Percentiles rank a stretch among this genome's conserved stretches.
These are phyloP conservation scores for Eugnorisma glareosa DNA, from an alignment of 2,888 invertebrate genomes.

Conservation along the genomic window DNA sequence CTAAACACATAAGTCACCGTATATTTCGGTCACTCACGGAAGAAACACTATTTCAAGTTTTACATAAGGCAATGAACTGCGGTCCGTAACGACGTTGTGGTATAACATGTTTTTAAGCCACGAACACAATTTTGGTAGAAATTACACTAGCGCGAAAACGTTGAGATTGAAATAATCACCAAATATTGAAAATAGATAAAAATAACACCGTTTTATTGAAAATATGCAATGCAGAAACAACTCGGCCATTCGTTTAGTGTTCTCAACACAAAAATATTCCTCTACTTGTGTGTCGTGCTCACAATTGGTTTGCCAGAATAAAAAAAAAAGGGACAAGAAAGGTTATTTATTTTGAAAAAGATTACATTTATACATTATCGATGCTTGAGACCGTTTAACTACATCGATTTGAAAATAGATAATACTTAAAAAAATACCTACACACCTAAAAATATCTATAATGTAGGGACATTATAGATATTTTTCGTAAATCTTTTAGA, in stretches of 20 bases:
- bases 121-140: slow-evolving; percentile 67
- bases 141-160: slow-evolving; percentile 59
- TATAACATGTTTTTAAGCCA: slow-evolving; percentile 81
- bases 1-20: slow-evolving; percentile 85
- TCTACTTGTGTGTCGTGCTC: slow-evolving; percentile 42
- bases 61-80: slow-evolving; percentile 91
- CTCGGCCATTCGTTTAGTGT: slow-evolving; percentile 83
- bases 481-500: background rate
- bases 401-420: background rate
- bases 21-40: slow-evolving; percentile 89
- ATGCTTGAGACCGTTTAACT: background rate
- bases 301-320: slow-evolving; percentile 47
- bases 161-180: slow-evolving; percentile 60
- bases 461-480: no score
- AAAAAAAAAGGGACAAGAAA: no score
- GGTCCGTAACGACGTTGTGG: slow-evolving; percentile 85
- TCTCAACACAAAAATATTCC: slow-evolving; percentile 68
- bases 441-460: no score
- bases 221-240: slow-evolving; percentile 84
- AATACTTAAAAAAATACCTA: background rate
- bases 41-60: slow-evolving; percentile 90
- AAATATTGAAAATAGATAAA: slow-evolving; percentile 69
- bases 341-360: no score
- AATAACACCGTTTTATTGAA: slow-evolving; percentile 77
- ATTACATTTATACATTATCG: no score